Base-by-base conservation (phyloP, 2,113 vertebrate species). In the Rhynchopsitta pachyrhyncha region DNA sequence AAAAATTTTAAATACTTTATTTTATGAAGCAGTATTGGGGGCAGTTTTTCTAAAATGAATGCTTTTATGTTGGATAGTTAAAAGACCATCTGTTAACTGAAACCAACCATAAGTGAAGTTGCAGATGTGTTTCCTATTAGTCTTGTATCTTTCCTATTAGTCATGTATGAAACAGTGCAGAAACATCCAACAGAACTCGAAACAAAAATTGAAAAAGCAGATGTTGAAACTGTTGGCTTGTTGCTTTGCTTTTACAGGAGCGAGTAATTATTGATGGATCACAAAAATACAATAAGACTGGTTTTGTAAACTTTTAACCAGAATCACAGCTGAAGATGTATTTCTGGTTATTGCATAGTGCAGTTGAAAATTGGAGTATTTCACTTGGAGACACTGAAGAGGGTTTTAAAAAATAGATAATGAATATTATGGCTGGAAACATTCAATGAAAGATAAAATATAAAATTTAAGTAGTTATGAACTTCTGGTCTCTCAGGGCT, bases 51-150 rank as follows among this genome's bases (percentile, higher is more conserved):
- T 97, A 94, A 98, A 98, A 98, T 93, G 96, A 96, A 96, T 95
- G 97, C 97, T 98, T 98, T 98, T 97, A 98, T 98, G 98, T 98
- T 98, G 96, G 92, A 90, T 98, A 97, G 97, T 98, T 98, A 98
- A 98, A 98, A 98, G 98, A 97, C 97, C 97, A 97, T 97, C 97
- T 98, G 98, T 97, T 98, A 98, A 98, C 96, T 95, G 97, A 97
- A 98, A 98, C 98, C 98, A 98, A 98, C 94, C 94, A 33, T 97
- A 97, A 96, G 96, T 53, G 88, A 97, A 97, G 96, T 97, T 96
- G 92, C 94, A 98, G 97, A 95, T 96, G 94, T 98, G 98, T 98
- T 98, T 98, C 95, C 95, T 98, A 97, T 98, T 98, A 98, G 97
- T 96, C 93, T 96, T 98, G 95, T 98, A 97, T 98, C 98, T 98